phyloP scores from a whole-genome alignment of 2,888 invertebrate genomes.

The Cristatella mucedo region DNA sequence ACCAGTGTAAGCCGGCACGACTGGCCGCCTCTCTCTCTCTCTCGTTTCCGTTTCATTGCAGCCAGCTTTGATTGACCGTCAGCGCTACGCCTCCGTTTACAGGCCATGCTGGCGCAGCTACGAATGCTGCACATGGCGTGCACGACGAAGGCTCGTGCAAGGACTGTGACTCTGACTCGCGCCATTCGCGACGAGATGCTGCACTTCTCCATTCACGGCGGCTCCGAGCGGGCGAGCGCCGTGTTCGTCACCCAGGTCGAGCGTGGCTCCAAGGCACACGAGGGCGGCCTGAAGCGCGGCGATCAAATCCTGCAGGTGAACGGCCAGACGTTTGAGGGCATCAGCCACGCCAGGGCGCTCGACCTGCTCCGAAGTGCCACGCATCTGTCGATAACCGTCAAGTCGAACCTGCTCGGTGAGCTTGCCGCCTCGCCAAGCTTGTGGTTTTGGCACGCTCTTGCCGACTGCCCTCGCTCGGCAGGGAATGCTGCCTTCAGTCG shows the following conservation, averaged over 20 bases:
- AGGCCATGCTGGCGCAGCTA: constrained; percentile 28
- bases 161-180: constrained; percentile 76
- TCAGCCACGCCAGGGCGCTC: constrained; percentile 73
- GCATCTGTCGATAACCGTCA: constrained; percentile 85
- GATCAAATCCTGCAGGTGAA: constrained; percentile 88
- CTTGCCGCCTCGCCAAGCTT: no score
- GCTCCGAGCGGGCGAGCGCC: constrained; percentile 75
- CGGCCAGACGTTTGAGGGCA: constrained; percentile 85
- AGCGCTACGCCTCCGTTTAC: no score
- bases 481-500: no score
- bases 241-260: constrained; percentile 90
- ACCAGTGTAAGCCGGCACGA: no score
- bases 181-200: constrained; percentile 77
- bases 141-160: constrained; percentile 80
- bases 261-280: constrained; percentile 78
- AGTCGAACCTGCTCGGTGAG: constrained; percentile 74
- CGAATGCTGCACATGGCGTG: constrained; percentile 82
- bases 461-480: no score
- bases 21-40: no score
- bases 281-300: constrained; percentile 83
- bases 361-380: constrained; percentile 84
- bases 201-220: constrained; percentile 82
- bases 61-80: no score
- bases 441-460: no score
- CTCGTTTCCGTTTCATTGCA: no score